Conservation (phyloP, 2,113 vertebrate genomes). For the Rousettus leschenaultii region DNA sequence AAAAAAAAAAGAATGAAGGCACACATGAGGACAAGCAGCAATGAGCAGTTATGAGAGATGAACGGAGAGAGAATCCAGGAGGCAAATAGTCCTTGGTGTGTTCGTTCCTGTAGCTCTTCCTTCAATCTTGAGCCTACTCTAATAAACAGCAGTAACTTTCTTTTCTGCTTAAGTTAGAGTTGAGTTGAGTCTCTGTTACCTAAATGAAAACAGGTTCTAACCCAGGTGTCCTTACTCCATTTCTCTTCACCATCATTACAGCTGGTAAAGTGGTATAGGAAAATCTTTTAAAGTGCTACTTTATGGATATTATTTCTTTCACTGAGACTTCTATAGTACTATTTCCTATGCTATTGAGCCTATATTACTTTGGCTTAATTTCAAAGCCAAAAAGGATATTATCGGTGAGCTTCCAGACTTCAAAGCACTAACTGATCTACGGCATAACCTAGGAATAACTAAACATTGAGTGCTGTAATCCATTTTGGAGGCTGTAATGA, state of each 20-base stretch:
- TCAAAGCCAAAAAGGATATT: background rate
- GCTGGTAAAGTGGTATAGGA: background rate
- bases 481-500: background rate
- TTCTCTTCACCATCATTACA: background rate
- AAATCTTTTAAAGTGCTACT: background rate
- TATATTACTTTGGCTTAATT: constrained; percentile 13
- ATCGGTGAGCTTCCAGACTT: background rate
- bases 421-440: background rate
- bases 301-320: background rate
- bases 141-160: background rate
- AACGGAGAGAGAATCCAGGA: background rate
- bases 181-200: background rate
- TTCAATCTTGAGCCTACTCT: background rate
- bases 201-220: background rate
- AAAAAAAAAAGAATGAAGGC: background rate
- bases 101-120: background rate
- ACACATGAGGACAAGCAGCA: background rate
- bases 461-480: background rate
- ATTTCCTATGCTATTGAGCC: background rate
- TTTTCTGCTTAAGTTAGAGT: background rate
- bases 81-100: too few species aligned
- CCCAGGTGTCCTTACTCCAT: background rate
- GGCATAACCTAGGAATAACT: background rate
- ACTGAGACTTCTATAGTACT: background rate
- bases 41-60: background rate